phyloP scores from a whole-genome alignment of 2,888 invertebrate species.

The Keiferia lycopersicella region DNA sequence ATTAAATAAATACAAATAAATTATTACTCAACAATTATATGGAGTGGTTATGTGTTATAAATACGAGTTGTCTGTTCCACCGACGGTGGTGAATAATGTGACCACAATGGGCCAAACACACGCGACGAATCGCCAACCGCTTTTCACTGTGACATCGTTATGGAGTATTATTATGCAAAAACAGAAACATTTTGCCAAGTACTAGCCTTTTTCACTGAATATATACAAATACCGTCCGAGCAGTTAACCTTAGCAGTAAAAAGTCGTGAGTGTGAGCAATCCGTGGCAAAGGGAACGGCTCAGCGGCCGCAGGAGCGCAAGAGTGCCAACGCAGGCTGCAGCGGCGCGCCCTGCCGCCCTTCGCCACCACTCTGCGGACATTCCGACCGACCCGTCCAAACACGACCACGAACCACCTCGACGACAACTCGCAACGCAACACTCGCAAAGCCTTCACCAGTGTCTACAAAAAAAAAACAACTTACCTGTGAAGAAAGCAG shows the following conservation, averaged over 20 bases:
- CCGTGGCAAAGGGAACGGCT: slow-evolving; percentile 46
- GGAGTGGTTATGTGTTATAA: slow-evolving; percentile 46
- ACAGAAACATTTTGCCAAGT: slow-evolving; percentile 35
- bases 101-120: slow-evolving; percentile 74
- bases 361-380: slow-evolving; percentile 45
- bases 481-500: slow-evolving; percentile 66
- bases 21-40: slow-evolving; percentile 39
- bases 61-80: slow-evolving; percentile 63
- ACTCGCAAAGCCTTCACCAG: slow-evolving; percentile 54
- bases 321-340: slow-evolving; percentile 55
- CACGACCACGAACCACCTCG: slow-evolving; percentile 39
- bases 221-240: slow-evolving; percentile 69
- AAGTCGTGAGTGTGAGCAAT: slow-evolving; percentile 42
- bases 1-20: background rate
- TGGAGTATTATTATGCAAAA: slow-evolving; percentile 38
- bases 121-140: slow-evolving; percentile 66
- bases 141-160: slow-evolving; percentile 63
- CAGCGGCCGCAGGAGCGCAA: slow-evolving; percentile 35
- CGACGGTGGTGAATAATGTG: slow-evolving; percentile 58
- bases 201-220: slow-evolving; percentile 49
- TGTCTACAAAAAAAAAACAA: slow-evolving; percentile 40
- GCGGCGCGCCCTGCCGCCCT: slow-evolving; percentile 35
- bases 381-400: slow-evolving; percentile 61
- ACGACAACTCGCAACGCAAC: slow-evolving; percentile 60
- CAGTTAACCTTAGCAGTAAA: slow-evolving; percentile 56